Evolutionary conservation across 2,888 invertebrate species (phyloP).

Genomic region (Nemoura dubitans): DNA sequence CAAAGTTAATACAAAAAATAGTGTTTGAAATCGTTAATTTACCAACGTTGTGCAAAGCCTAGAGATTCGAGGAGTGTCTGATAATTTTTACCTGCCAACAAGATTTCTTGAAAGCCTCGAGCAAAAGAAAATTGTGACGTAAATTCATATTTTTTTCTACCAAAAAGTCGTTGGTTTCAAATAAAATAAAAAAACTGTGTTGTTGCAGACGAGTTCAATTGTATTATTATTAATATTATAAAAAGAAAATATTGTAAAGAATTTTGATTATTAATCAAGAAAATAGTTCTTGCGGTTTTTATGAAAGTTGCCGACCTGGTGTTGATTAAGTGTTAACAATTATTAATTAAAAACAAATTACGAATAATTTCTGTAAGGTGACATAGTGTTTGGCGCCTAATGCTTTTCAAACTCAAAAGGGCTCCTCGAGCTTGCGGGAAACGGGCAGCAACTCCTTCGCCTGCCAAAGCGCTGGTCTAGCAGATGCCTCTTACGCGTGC

Average conservation of each 20-base stretch:
- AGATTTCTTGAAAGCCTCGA: background rate
- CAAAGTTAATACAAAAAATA: slow-evolving; percentile 35
- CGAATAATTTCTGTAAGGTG: background rate
- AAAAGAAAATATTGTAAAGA: slow-evolving; percentile 10
- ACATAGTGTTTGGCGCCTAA: background rate
- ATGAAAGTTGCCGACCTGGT: slow-evolving; percentile 41
- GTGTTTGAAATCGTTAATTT: slow-evolving; percentile 41
- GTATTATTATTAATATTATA: slow-evolving; percentile 25
- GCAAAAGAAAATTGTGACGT: background rate
- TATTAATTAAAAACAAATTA: slow-evolving; percentile 17
- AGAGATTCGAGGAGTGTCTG: slow-evolving; percentile 30
- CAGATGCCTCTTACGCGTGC: background rate
- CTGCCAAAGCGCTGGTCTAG: background rate
- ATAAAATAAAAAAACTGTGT: slow-evolving; percentile 15
- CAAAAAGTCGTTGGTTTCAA: background rate
- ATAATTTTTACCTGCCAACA: slow-evolving; percentile 33
- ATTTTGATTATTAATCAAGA: slow-evolving; percentile 27
- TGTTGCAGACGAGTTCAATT: slow-evolving; percentile 27
- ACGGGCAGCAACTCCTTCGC: too few species aligned
- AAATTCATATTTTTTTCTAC: slow-evolving; percentile 10
- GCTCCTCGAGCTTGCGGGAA: background rate
- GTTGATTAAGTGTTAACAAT: slow-evolving; percentile 14
- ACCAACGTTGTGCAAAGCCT: background rate
- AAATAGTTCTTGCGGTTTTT: slow-evolving; percentile 26
- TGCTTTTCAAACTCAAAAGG: background rate